phyloP scores from a whole-genome alignment of 2,797 vertebrate genomes.

The Knipowitschia caucasica region DNA sequence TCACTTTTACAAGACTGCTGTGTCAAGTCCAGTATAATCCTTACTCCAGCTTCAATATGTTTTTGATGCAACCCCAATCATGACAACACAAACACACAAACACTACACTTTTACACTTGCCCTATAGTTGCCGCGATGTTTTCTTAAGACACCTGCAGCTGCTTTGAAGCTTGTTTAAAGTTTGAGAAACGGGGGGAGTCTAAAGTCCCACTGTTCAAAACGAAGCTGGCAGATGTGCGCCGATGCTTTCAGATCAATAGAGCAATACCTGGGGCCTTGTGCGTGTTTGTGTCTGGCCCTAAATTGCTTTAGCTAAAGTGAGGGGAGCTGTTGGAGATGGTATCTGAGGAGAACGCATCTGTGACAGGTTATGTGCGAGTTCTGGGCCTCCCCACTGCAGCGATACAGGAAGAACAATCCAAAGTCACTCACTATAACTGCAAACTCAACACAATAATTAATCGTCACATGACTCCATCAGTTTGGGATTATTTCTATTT shows the following conservation, averaged over 20 bases:
- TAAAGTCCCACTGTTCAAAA: slow-evolving; percentile 21
- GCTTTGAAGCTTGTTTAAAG: slow-evolving; percentile 43
- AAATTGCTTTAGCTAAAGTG: slow-evolving; percentile 42
- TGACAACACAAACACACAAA: too few species aligned
- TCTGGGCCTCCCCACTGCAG: slow-evolving; percentile 12
- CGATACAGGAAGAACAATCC: slow-evolving; percentile 7
- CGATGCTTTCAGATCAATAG: slow-evolving; percentile 52
- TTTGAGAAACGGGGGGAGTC: slow-evolving; percentile 30
- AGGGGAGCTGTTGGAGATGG: slow-evolving; percentile 23
- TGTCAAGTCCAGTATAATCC: too few species aligned
- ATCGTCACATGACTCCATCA: too few species aligned
- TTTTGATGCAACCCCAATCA: too few species aligned
- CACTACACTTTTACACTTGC: slow-evolving; percentile 12
- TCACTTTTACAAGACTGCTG: slow-evolving; percentile 18
- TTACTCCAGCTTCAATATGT: too few species aligned
- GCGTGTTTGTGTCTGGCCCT: slow-evolving; percentile 35
- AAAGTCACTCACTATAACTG: slow-evolving; percentile 2
- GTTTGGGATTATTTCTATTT: too few species aligned
- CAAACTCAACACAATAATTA: background rate
- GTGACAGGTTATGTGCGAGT: slow-evolving; percentile 21
- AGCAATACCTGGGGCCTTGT: slow-evolving; percentile 26
- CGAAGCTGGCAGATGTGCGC: slow-evolving; percentile 38
- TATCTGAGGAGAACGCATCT: slow-evolving; percentile 24
- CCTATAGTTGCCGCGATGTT: slow-evolving; percentile 11
- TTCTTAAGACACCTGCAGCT: slow-evolving; percentile 42